Evolutionary conservation across 2,113 vertebrate species (phyloP), one percentile per base, ranked within the genome.

Genomic region (Gavialis gangeticus): DNA sequence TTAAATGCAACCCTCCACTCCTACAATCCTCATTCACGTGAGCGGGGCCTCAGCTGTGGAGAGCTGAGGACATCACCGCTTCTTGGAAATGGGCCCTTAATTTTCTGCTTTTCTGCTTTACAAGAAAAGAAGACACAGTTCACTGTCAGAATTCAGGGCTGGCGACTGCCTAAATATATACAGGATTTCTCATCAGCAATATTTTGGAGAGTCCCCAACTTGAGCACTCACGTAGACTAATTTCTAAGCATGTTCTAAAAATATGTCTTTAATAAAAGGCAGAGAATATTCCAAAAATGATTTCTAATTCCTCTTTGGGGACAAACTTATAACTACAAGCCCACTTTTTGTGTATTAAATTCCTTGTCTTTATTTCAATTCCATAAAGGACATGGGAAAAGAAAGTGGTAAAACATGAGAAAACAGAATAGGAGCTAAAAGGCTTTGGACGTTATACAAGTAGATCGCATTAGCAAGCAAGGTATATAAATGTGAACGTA

Each of bases 241-340:
- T 82, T n/a, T 24, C 64, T 83, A 95, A 58, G 24, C 60, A 76
- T 85, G 92, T 85, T 17, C 81, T 91, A 91, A 96, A 98, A 95
- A 92, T 94, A 92, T 87, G 85, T 91, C 92, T 96, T 96, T 96
- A 96, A 95, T 96, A 95, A 97, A 96, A 96, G 82, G n/a, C 84
- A 86, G 79, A 84, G 4, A 19, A 77, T 84, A 89, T 92, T 89
- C 96, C 87, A 81, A 89, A 96, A 95, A 15, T 88, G 80, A 55
- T 59, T 91, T 89, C 80, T 93, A 92, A 77, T 75, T 94, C 87
- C 73, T 95, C 91, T 91, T 85, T 80, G 89, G 90, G 81, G 34
- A 91, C 85, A 92, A 89, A 84, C 73, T 90, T 57, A 56, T 86
- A 96, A 92, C 92, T 89, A 69, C 80, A 91, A 91, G 92, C n/a